Evolutionary conservation across 2,888 invertebrate genomes (phyloP).

Genomic region (Rotaria socialis): DNA sequence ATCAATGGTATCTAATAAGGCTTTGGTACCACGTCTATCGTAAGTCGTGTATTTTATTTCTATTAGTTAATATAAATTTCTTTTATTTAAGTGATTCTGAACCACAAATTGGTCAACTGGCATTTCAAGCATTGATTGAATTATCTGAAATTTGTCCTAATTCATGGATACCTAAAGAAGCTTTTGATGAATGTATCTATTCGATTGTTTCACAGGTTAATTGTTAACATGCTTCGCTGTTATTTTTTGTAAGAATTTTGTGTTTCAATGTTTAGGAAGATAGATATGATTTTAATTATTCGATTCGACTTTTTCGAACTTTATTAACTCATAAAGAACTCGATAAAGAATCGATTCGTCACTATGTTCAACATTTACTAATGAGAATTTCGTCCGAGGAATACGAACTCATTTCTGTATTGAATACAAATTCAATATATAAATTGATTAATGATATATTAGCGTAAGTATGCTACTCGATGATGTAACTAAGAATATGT

Average conservation of each 20-base stretch:
- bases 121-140: neutral
- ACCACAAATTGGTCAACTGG: neutral
- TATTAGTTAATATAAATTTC: too few relatives aligned
- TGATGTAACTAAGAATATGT: neutral
- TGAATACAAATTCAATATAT: neutral
- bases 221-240: too few relatives aligned
- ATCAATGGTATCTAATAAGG: neutral
- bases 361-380: neutral
- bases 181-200: conserved; percentile 6
- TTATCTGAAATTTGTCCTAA: conserved; percentile 17
- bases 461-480: neutral
- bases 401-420: neutral
- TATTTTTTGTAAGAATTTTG: neutral
- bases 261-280: neutral
- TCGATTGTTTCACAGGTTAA: neutral
- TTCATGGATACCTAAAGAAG: neutral
- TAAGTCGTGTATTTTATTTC: neutral
- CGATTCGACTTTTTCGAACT: neutral
- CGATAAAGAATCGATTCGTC: neutral
- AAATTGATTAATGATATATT: conserved; percentile 7
- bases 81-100: conserved; percentile 3
- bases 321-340: neutral
- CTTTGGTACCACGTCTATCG: neutral
- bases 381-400: neutral
- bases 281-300: neutral